Percentiles rank a stretch among this genome's conserved stretches.
phyloP scores from a whole-genome alignment of 2,113 vertebrate species.

The Paratilapia polleni region DNA sequence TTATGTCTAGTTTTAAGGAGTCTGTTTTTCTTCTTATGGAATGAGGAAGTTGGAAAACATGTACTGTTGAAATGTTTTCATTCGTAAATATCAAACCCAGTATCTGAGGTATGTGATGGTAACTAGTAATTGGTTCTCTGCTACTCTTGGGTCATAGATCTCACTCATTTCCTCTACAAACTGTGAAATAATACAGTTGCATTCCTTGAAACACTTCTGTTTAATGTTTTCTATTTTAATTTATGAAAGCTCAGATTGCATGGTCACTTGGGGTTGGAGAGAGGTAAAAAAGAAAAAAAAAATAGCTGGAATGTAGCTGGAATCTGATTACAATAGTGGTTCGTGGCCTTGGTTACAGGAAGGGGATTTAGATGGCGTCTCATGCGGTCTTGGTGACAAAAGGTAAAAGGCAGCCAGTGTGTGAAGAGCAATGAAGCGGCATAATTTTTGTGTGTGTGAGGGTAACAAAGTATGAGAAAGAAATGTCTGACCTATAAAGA shows the following conservation, averaged over 20 bases:
- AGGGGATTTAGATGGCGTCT: slow-evolving; percentile 73
- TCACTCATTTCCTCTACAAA: background rate
- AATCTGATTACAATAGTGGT: slow-evolving; percentile 72
- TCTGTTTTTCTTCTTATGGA: slow-evolving; percentile 10
- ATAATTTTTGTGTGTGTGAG: slow-evolving; percentile 15
- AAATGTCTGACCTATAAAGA: background rate
- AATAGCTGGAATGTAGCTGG: slow-evolving; percentile 64
- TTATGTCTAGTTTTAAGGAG: background rate
- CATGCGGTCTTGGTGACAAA: slow-evolving; percentile 63
- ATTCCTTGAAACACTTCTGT: slow-evolving; percentile 28
- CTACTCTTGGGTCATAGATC: accelerated
- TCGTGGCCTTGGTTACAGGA: slow-evolving; percentile 70
- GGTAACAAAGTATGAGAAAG: slow-evolving; percentile 50
- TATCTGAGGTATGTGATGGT: background rate
- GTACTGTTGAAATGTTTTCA: background rate
- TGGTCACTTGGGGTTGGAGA: slow-evolving; percentile 20
- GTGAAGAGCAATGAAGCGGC: slow-evolving; percentile 49
- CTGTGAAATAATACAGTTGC: slow-evolving; percentile 13
- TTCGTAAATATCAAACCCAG: background rate
- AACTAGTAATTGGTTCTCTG: background rate
- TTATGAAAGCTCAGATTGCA: slow-evolving; percentile 12
- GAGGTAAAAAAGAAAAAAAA: slow-evolving; percentile 29
- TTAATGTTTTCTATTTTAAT: slow-evolving; percentile 17
- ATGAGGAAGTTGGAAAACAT: slow-evolving; percentile 12
- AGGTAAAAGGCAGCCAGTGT: slow-evolving; percentile 53